phyloP scores from a whole-genome alignment of 2,113 vertebrate species.

The Galemys pyrenaicus region DNA sequence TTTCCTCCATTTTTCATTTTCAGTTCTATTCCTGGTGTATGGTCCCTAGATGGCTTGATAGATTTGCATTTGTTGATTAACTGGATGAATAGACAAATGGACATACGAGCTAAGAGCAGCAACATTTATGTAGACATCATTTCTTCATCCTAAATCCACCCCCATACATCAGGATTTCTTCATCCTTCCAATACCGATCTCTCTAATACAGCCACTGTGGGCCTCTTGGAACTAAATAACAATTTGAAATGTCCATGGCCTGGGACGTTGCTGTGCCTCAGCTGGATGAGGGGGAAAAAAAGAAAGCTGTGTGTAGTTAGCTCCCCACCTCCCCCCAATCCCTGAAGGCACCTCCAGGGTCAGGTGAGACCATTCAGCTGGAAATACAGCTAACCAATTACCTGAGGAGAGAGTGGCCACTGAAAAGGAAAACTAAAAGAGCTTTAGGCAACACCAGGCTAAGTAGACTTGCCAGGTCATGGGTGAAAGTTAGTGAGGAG shows the following conservation, averaged over 20 bases:
- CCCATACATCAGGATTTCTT: not conserved
- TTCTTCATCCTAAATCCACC: not conserved
- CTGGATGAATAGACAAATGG: not conserved
- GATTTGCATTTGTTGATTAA: not conserved
- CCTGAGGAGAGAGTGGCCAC: slow-evolving; percentile 11
- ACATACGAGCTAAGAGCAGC: not conserved
- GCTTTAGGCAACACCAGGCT: not conserved
- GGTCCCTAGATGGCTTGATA: not conserved
- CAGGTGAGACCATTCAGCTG: not conserved
- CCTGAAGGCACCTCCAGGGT: not conserved
- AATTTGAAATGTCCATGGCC: not conserved
- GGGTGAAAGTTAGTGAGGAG: not conserved
- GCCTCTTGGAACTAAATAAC: not conserved
- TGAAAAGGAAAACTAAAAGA: not conserved
- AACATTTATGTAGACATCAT: not conserved
- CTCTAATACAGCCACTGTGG: not conserved
- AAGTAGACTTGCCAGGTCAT: not conserved
- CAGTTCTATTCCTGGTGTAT: not conserved
- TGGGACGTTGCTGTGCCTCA: not conserved
- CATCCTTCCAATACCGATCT: not conserved
- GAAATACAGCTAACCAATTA: not conserved
- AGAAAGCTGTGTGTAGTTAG: fast-evolving
- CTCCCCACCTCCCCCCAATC: not conserved
- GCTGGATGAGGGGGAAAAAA: not conserved
- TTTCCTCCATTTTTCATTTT: not conserved